Base-by-base conservation (phyloP, 2,797 vertebrate species). In the Chrosomus eos region DNA sequence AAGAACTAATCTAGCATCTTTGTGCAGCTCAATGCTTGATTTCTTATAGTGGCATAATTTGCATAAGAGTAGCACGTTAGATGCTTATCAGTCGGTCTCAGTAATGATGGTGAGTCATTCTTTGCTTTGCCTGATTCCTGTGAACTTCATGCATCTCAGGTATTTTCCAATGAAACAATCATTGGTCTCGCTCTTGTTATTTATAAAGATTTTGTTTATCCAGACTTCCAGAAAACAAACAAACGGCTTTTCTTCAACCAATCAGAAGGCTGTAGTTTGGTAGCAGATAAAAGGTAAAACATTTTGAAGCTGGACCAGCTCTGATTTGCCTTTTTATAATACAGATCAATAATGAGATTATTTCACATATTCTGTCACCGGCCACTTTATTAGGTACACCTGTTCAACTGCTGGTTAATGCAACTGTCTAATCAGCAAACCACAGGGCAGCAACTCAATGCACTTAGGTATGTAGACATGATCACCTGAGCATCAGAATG, bases 101-200 rank as follows among this genome's bases (percentile, higher is more conserved):
- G 19, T 31, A 31, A 60, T 58, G 18, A 5, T 9, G 11, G 19
- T 67, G 43, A 67, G 28, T 67, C 78, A 81, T 51, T 58, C 7
- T 66, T 28, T 3, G 38, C 58, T 31, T 78, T n/a, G 3, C 26
- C 76, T 45, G 2, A 43, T 45, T 81, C 64, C 48, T 7, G 16
- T 26, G 66, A 81, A 81, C 67, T 43, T 66, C 60, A 14, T 79
- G 26, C 26, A 48, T 23, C 76, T 60, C n/a, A 81, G 67, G 33
- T 72, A 70, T 71, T 81, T 81, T 81, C 80, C 36, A 43, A 55
- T 9, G 67, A 43, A 72, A 81, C 16, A 0, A 40, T 38, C 1
- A 11, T 40, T 26, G 23, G 33, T 26, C 53, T 60, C 14, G 8
- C 4, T 77, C 23, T 58, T 19, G 14, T 38, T 33, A 10, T 5